Base-by-base conservation (phyloP, 1,140 invertebrate genomes). In the Nasonia longicornis region DNA sequence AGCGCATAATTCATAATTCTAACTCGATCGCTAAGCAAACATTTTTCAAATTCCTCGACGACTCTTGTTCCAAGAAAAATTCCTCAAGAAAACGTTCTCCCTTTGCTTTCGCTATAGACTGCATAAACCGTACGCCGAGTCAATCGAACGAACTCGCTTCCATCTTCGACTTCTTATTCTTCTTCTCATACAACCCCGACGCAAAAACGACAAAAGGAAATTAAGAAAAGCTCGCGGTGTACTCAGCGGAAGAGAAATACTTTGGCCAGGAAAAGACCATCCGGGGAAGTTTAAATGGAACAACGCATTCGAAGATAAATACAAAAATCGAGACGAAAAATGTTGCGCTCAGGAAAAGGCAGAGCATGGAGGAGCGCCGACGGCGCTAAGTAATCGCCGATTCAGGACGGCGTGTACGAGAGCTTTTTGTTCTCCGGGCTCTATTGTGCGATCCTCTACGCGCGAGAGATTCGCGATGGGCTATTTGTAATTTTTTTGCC, bases 241-340 rank as follows among this genome's bases (percentile, higher is more conserved):
- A 77, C 48, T 76, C 74, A 66, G 71, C n/a, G 75, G 38, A 77
- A 45, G 66, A 81, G 20, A 35, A 22, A 48, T 78, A 82, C 66
- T 82, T 81, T 42, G 74, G 79, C 11, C 80, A 48, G 75, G 0
- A 38, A 20, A 63, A 73, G 83, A 73, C 45, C 35, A 8, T 73
- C 76, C 7, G 71, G 38, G 29, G 63, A 74, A 76, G 52, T 80
- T 80, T 75, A 75, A 80, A 75, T 35, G 31, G 79, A 80, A 75
- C 78, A 80, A 42, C 38, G 48, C 70, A 80, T n/a, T 74, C 35
- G 52, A 80, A 66, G 74, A 72, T 45, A 77, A 76, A 72, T 67
- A 45, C n/a, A 66, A 77, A 82, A 82, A 77, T 77, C 74, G 31
- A 29, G n/a, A n/a, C 75, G 79, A 64, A 66, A 66, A 29, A 31